These are phyloP conservation scores for Elymnias hypermnestra DNA, from an alignment of 1,140 invertebrate species.

Conservation along the genomic window DNA sequence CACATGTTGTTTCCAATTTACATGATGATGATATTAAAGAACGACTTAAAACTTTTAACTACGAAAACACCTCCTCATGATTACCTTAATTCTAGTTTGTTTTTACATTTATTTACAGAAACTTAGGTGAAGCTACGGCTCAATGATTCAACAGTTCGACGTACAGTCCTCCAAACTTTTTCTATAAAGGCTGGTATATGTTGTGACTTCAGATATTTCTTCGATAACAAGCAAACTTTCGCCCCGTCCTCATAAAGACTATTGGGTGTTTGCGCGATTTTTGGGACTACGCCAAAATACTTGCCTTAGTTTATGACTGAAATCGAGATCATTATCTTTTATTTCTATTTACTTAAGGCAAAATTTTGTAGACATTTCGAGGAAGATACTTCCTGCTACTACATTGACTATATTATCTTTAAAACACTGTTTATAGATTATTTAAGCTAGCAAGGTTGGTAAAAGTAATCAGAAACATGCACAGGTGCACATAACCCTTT, in stretches of 20 bases:
- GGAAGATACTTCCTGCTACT: no score
- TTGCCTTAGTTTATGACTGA: conserved; percentile 4
- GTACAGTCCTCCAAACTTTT: conserved; percentile 40
- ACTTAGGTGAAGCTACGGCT: conserved; percentile 13
- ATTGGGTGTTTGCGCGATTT: conserved; percentile 16
- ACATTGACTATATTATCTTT: no score
- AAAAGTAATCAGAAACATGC: no score
- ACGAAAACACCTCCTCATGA: background rate
- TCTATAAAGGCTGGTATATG: conserved; percentile 45
- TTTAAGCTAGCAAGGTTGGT: no score
- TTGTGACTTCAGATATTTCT: conserved; percentile 47
- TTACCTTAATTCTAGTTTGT: no score
- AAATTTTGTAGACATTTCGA: background rate
- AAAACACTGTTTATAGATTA: no score
- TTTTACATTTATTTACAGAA: conserved; percentile 2
- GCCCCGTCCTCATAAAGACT: conserved; percentile 14
- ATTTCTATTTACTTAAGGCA: background rate
- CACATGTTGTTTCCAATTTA: no score
- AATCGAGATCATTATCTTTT: background rate
- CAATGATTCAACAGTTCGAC: conserved; percentile 34
- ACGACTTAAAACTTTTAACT: background rate
- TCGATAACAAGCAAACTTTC: conserved; percentile 62
- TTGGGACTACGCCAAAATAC: conserved; percentile 21
- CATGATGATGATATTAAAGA: no score
- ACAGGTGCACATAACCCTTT: no score